These are phyloP conservation scores for Charaxes varanes DNA, from an alignment of 1,140 invertebrate genomes.

Conservation along the genomic window DNA sequence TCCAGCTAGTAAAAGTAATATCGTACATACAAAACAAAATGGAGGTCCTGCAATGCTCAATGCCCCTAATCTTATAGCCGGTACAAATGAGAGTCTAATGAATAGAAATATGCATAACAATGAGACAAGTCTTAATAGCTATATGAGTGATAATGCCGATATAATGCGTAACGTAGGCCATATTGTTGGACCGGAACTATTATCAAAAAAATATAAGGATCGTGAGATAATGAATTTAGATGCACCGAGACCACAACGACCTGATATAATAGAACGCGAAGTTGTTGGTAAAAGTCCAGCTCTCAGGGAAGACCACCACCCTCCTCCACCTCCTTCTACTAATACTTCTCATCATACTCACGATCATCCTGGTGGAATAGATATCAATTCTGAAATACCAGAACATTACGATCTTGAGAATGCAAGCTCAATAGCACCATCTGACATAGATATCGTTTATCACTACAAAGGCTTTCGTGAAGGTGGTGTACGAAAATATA, in stretches of 20 bases:
- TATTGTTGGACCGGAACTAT: constrained; percentile 84
- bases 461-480: constrained; percentile 96
- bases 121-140: constrained; percentile 75
- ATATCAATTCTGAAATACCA: constrained; percentile 87
- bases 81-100: constrained; percentile 75
- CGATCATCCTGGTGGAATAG: constrained; percentile 78
- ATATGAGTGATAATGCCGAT: constrained; percentile 80
- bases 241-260: constrained; percentile 83
- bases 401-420: constrained; percentile 98
- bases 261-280: constrained; percentile 95
- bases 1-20: constrained; percentile 73
- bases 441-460: constrained; percentile 97
- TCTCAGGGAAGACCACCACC: constrained; percentile 84
- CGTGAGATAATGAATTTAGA: constrained; percentile 82
- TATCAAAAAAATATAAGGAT: constrained; percentile 92
- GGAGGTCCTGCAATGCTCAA: constrained; percentile 74
- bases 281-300: constrained; percentile 87
- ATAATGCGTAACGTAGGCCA: constrained; percentile 81
- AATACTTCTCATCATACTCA: constrained; percentile 79
- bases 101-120: constrained; percentile 73
- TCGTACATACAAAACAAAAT: constrained; percentile 79
- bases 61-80: constrained; percentile 74
- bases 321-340: constrained; percentile 79
- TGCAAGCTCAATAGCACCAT: constrained; percentile 96
- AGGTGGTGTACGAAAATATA: constrained; percentile 89